phyloP scores from a whole-genome alignment of 1,140 invertebrate species.

The Tyrophagus putrescentiae region DNA sequence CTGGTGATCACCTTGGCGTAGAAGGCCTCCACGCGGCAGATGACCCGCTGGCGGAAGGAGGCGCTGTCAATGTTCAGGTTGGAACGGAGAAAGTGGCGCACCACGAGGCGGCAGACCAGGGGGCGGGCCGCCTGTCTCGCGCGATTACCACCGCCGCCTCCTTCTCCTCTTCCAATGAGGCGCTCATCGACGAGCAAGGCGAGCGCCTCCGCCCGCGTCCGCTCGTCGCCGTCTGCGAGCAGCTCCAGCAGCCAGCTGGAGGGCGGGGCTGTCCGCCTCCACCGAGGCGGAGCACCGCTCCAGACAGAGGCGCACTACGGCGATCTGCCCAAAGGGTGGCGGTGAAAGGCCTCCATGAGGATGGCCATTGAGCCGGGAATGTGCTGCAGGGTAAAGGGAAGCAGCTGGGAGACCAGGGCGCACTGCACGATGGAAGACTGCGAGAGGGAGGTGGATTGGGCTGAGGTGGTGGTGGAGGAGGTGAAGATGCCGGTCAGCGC shows the following conservation, averaged over 20 bases:
- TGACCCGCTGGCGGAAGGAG: constrained; percentile 15
- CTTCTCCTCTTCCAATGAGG: background rate
- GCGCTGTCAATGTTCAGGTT: constrained; percentile 18
- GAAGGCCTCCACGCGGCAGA: constrained; percentile 10
- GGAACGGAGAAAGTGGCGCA: background rate
- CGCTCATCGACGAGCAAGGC: constrained; percentile 6
- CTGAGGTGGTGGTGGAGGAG: too few relatives aligned
- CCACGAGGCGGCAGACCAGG: background rate
- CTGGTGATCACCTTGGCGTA: background rate
- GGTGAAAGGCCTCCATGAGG: background rate
- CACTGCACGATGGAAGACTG: constrained; percentile 4
- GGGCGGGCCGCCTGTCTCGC: background rate
- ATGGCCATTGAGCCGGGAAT: background rate
- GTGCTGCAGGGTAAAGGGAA: constrained; percentile 14
- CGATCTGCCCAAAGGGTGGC: background rate
- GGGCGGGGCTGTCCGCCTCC: too few relatives aligned
- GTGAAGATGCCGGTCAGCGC: too few relatives aligned
- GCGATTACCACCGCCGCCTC: background rate
- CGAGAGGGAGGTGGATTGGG: background rate
- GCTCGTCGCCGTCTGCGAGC: constrained; percentile 1
- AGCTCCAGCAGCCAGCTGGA: background rate
- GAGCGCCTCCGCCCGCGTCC: background rate
- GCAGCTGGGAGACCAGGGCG: background rate
- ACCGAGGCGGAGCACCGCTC: background rate
- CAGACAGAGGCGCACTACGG: background rate